Percentiles rank a stretch among this genome's conserved stretches.
phyloP scores from a whole-genome alignment of 2,797 vertebrate species.

The Hozukius guyotensis region DNA sequence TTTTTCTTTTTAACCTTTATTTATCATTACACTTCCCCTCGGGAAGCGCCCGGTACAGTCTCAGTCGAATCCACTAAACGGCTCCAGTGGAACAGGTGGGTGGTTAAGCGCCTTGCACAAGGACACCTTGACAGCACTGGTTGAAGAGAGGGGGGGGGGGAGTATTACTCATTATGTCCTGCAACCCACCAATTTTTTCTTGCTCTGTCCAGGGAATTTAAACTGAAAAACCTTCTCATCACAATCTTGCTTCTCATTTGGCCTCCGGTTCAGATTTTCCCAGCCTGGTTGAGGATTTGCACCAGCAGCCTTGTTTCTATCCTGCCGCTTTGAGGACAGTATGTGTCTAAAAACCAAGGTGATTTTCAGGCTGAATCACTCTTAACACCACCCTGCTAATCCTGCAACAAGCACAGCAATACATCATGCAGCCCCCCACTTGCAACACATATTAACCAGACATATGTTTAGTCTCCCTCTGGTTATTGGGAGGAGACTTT shows the following conservation, averaged over 20 bases:
- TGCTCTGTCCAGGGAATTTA: constrained; percentile 32
- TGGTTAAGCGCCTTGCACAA: constrained; percentile 47
- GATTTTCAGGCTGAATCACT: not conserved
- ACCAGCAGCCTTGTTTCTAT: constrained; percentile 4
- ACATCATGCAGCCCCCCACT: not conserved
- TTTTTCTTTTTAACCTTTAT: constrained; percentile 48
- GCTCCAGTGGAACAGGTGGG: constrained; percentile 41
- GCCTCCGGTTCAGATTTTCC: not conserved
- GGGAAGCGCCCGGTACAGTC: constrained; percentile 16
- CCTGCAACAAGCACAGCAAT: not conserved
- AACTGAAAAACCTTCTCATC: constrained; percentile 29
- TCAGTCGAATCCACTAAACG: constrained; percentile 30
- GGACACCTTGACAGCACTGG: constrained; percentile 59
- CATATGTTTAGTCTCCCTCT: constrained; percentile 6
- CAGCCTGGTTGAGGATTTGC: not conserved
- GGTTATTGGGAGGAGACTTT: not conserved
- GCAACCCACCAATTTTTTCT: constrained; percentile 41
- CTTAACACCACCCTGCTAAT: not conserved
- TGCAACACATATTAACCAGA: constrained; percentile 7
- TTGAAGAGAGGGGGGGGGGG: constrained; percentile 4
- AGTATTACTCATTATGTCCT: constrained; percentile 58
- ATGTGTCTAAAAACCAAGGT: constrained; percentile 6
- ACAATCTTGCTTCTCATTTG: constrained; percentile 22
- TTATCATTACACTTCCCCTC: constrained; percentile 31
- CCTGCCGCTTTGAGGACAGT: not conserved